Base-by-base conservation (phyloP, 2,113 vertebrate species). In the Coracopsis vasa region DNA sequence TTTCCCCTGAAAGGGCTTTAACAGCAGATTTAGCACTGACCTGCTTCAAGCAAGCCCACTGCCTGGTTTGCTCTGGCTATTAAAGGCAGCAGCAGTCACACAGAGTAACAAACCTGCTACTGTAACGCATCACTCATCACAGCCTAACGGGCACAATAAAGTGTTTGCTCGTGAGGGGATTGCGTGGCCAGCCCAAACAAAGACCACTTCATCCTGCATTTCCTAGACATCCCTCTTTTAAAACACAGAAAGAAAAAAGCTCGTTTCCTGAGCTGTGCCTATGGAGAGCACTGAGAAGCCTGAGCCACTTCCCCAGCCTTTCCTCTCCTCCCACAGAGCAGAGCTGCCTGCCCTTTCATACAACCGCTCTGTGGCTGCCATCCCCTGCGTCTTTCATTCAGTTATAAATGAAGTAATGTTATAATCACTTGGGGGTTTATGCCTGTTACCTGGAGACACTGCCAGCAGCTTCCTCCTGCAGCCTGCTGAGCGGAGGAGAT, bases 181-280 rank as follows among this genome's bases (percentile, higher is more conserved):
- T 95, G 90, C 82, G 78, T 6, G 33, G 96, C 60, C 80, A 74
- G 75, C 16, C 50, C 87, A 53, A 83, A 98, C 96, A 98, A 98
- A 98, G 97, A 41, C 70, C 92, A 85, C 74, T 97, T 97, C 97
- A 97, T 97, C 74, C 81, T 12, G 16, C 42, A 72, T 95, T 98
- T 98, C 98, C 98, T 98, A 97, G 97, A 97, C 97, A 97, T 96
- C 74, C 66, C 48, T 91, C 80, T 96, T 79, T 41, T 66, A 58
- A 58, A 58, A 58, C 56, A 35, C 13, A 6, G 62, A 27, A 48
- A 35, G 64, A 73, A 54, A 25, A 82, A 41, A 64, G 15, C 48
- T 96, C 80, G 62, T 83, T 90, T 87, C 80, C 88, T 77, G 85
- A 64, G 86, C 88, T 73, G 70, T 88, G 88, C 77, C 73, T 66